Evolutionary conservation across 2,888 invertebrate species (phyloP), one percentile per base, ranked within the genome.

Genomic region (Drosophila yooni): DNA sequence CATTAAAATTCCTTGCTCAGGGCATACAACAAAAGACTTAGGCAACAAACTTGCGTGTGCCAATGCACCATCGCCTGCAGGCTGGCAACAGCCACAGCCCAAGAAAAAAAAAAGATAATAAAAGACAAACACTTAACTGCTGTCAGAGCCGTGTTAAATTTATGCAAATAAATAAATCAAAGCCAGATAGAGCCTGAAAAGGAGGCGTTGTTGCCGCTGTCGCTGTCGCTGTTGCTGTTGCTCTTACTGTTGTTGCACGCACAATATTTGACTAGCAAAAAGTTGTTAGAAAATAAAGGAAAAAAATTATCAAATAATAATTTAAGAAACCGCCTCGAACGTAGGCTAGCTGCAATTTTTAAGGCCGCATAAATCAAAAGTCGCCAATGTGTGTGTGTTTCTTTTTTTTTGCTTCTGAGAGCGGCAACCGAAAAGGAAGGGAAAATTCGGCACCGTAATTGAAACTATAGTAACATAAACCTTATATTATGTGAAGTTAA

Each of bases 101-200:
- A 61, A 69, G 48, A 61, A 31, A 66, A 58, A 53, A 51, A 25
- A 50, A 54, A 50, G 54, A n/a, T 18, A 57, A 48, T n/a, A 46
- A 48, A 52, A 65, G 52, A 53, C 27, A 61, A 62, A 46, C 73
- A 79, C 66, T 73, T 79, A 73, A 52, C 67, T 70, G 89, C 84
- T 79, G 84, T 89, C 88, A 79, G 70, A 89, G 88, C 71, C 85
- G 89, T 85, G 84, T 88, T 88, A 77, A 84, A 85, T 89, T 85
- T 88, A 85, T 85, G 85, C 88, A 85, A 88, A 85, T 82, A 84
- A 89, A 85, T 85, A 89, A 85, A 85, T 85, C 85, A 85, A 84
- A 74, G 57, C 64, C 51, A 65, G 63, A 76, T 60, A 59, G 63
- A 62, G 78, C 67, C 67, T 51, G 68, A 63, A 65, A 81, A 75